These are phyloP conservation scores for Mungos mungo DNA, from an alignment of 2,113 vertebrate species.

Conservation along the genomic window DNA sequence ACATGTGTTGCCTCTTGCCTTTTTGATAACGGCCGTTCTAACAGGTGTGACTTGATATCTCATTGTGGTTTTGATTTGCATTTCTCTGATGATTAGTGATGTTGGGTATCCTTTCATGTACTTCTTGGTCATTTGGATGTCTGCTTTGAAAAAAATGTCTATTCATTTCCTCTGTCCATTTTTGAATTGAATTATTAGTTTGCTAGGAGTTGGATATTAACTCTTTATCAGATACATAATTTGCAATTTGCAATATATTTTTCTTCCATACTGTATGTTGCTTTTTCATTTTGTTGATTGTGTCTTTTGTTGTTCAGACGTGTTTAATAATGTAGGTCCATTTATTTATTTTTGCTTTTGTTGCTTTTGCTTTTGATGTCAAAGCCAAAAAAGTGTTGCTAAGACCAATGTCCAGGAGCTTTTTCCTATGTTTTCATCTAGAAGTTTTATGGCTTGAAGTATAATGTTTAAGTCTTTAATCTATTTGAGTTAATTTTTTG, in stretches of 20 bases:
- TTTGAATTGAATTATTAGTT: not conserved
- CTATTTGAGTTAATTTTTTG: not conserved
- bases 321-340: not conserved
- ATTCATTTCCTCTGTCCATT: not conserved
- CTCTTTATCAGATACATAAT: not conserved
- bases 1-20: not conserved
- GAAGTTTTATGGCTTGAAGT: not conserved
- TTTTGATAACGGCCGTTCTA: not conserved
- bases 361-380: not conserved
- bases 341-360: not conserved
- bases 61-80: not conserved
- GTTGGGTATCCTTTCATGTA: not conserved
- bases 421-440: not conserved
- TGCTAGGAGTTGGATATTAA: not conserved
- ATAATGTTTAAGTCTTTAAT: not conserved
- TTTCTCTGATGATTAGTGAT: not conserved
- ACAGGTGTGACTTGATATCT: not conserved
- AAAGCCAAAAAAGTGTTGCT: not conserved
- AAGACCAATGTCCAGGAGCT: not conserved
- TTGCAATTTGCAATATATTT: not conserved
- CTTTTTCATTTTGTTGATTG: not conserved
- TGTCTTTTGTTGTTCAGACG: not conserved
- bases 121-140: not conserved
- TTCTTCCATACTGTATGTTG: not conserved
- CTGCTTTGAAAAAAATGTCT: not conserved